Conservation (phyloP, 2,888 invertebrate genomes). For the Cephus pygmeus region DNA sequence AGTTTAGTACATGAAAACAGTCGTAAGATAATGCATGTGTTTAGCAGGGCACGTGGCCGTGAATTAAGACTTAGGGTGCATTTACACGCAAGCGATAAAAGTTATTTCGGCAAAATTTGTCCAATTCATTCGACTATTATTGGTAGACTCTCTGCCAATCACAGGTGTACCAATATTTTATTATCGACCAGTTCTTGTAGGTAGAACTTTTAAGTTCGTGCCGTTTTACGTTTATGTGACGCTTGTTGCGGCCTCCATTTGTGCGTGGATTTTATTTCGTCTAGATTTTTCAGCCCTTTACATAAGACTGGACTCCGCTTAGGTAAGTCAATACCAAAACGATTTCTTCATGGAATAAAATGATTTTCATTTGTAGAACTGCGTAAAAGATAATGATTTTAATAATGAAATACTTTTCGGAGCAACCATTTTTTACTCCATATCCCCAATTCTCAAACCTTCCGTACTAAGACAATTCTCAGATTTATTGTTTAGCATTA, state of each 20-base stretch:
- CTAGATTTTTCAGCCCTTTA: slow-evolving; percentile 1
- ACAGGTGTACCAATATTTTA: not conserved
- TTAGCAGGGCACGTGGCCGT: not conserved
- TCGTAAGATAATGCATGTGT: not conserved
- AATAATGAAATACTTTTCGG: not conserved
- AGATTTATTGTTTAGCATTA: not conserved
- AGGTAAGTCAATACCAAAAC: not conserved
- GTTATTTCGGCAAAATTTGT: not conserved
- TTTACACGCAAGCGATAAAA: not conserved
- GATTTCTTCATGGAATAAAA: not conserved
- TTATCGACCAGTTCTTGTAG: not conserved
- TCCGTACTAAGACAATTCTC: not conserved
- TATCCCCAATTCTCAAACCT: not conserved
- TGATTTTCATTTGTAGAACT: not conserved
- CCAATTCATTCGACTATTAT: not conserved
- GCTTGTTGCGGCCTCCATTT: not conserved
- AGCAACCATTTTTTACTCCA: not conserved
- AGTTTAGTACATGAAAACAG: not conserved
- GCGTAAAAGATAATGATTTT: not conserved
- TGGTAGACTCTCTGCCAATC: not conserved
- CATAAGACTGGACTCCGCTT: not conserved
- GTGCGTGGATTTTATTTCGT: not conserved
- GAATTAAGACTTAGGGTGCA: not conserved
- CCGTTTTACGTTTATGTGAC: not conserved
- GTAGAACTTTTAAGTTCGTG: not conserved